A percentile compares a stretch with the other conserved stretches of the same genome.
phyloP scores from a whole-genome alignment of 1,140 invertebrate genomes.

The Neodiprion lecontei region DNA sequence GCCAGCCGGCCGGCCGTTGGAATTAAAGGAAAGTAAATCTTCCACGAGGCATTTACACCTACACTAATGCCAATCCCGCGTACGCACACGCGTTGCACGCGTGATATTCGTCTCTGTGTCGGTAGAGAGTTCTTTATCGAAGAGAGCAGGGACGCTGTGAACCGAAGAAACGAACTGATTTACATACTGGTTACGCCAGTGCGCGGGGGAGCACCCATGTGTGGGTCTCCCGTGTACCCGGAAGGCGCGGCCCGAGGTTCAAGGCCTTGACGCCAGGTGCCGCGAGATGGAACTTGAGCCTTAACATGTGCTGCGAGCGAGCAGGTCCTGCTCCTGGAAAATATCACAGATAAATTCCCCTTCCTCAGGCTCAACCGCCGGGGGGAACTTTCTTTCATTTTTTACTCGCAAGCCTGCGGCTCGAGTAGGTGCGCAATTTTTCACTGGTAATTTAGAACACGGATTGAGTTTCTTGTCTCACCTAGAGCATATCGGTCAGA shows the following conservation, averaged over 20 bases:
- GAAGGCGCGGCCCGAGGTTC: slow-evolving; percentile 53
- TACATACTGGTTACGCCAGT: slow-evolving; percentile 55
- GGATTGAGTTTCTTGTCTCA: too few relatives aligned
- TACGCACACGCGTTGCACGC: slow-evolving; percentile 17
- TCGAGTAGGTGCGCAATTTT: too few relatives aligned
- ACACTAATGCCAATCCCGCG: neutral
- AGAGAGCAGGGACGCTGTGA: neutral
- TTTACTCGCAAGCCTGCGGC: neutral
- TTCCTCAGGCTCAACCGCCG: neutral
- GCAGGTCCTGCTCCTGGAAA: slow-evolving; percentile 41
- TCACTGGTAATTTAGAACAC: too few relatives aligned
- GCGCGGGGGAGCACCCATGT: slow-evolving; percentile 35
- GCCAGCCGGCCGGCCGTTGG: neutral
- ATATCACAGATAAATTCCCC: neutral
- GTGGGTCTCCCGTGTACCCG: slow-evolving; percentile 43
- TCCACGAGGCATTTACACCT: neutral
- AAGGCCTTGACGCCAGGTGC: slow-evolving; percentile 55
- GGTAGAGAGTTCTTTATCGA: slow-evolving; percentile 2
- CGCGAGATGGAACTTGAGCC: slow-evolving; percentile 47
- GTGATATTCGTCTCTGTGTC: slow-evolving; percentile 8
- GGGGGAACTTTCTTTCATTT: neutral
- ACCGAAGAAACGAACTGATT: slow-evolving; percentile 36
- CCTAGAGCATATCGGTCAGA: too few relatives aligned
- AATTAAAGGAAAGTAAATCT: slow-evolving; percentile 4
- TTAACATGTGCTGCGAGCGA: slow-evolving; percentile 38